Evolutionary conservation across 2,888 invertebrate genomes (phyloP).

Genomic region (Limnephilus auricula): DNA sequence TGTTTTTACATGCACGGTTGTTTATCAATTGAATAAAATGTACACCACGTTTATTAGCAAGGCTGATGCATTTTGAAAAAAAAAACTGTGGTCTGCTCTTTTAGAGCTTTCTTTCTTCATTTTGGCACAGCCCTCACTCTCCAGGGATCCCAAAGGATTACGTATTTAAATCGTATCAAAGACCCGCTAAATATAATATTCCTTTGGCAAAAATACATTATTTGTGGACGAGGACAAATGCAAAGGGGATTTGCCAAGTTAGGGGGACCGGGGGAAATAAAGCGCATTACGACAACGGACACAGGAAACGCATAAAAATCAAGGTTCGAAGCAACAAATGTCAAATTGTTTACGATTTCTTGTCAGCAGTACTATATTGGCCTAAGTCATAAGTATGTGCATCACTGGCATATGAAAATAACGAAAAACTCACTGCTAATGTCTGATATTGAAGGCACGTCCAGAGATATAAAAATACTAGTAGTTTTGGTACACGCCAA

Average conservation of each 20-base stretch:
- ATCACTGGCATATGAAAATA: too few species aligned
- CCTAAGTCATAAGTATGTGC: too few species aligned
- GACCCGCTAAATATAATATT: slow-evolving; percentile 65
- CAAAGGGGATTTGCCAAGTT: slow-evolving; percentile 52
- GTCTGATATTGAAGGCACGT: too few species aligned
- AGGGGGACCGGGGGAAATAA: neutral
- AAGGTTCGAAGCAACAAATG: neutral
- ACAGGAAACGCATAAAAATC: neutral
- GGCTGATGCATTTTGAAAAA: too few species aligned
- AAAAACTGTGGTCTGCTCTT: too few species aligned
- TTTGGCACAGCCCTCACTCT: neutral
- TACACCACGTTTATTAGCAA: too few species aligned
- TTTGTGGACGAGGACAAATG: slow-evolving; percentile 72
- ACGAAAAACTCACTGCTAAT: too few species aligned
- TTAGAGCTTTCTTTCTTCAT: neutral
- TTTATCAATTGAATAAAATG: too few species aligned
- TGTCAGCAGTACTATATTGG: neutral
- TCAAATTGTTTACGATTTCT: neutral
- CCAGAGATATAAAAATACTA: too few species aligned
- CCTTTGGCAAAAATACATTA: slow-evolving; percentile 57
- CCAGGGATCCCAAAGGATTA: slow-evolving; percentile 51
- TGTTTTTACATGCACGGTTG: too few species aligned
- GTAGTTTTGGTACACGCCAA: too few species aligned
- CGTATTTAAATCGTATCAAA: slow-evolving; percentile 65
- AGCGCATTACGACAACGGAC: slow-evolving; percentile 19